Evolutionary conservation across 2,113 vertebrate genomes (phyloP), one percentile per base, ranked within the genome.

Genomic region (Pelusios castaneus): DNA sequence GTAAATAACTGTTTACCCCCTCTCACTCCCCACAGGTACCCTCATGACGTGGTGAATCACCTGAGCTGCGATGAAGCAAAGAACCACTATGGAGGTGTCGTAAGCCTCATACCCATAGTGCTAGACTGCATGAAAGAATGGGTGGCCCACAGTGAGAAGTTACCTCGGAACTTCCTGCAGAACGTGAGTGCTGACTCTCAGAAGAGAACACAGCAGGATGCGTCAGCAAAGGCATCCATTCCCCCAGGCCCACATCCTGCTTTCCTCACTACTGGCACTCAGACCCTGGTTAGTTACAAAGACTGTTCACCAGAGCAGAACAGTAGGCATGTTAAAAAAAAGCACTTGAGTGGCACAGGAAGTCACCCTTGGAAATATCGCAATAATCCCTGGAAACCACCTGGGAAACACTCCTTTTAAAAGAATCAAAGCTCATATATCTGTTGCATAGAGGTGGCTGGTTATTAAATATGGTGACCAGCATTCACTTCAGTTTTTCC

Each of bases 1-100:
- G 60, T 52, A 31, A 1, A 24, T 27, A 38, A 67, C 63, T 67
- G 17, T 34, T 70, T 70, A 70, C 80, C 76, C 87, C 76, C 77
- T 3, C 5, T 2, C 27, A 84, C 16, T n/a, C 29, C 77, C 70
- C 22, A 8, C 96, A 99, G 98, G 43, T 98, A 98, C 73, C 98
- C 98, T 1, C 98, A 98, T 0, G 97, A 98, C 1, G 97, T 97
- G 82, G 97, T 99, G 75, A 98, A 99, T 85, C 97, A 97, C 91
- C 98, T 99, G 87, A 99, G 98, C 93, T 98, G 98, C 6, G 91
- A 98, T 0, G 98, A 99, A 91, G 98, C 98, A 31, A 97, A 55
- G 89, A 98, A 98, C 77, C 98, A 97, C 88, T 99, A 98, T 0
- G 98, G 98, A 6, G 98, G 98, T 0, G 97, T 99, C 85, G 98